Base-by-base conservation (phyloP, 2,113 vertebrate genomes). In the Carassius auratus region DNA sequence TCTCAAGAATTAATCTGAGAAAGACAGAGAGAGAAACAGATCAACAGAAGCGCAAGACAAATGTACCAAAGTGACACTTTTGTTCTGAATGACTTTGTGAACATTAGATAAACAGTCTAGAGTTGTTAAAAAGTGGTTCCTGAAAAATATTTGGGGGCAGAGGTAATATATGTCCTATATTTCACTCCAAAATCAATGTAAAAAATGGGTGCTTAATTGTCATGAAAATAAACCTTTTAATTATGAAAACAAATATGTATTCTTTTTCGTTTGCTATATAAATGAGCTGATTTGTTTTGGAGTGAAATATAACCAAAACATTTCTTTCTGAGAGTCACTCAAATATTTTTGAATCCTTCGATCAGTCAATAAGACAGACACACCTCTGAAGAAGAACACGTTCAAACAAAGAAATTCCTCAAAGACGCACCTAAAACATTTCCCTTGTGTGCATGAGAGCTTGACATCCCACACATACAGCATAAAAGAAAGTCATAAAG, bases 1-100 rank as follows among this genome's bases (percentile, higher is more conserved):
- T 97, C 92, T 98, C 96, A 89, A 99, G 92, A 87, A 99, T 99
- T 89, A 97, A 92, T 94, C 98, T 99, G 89, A 78, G 89, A 94
- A 38, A 88, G 90, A 75, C 4, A 83, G 26, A 84, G 45, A 75
- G 83, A 38, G 8, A 90, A 8, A 88, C 1, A 52, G 4, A 76
- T 42, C 30, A 21, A 76, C 10, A 77, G 17, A 77, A 23, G 45
- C 0, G 3, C 6, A 17, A 38, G 33, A 19, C 66, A 38, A 21
- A 45, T 7, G 38, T 42, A 42, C 38, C 38, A 42, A 42, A 42
- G n/a, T n/a, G 2, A 42, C 33, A 69, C 10, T 38, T 48, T 74
- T 74, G 1, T 23, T 45, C 9, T n/a, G 36, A 74, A 74, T 7
- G 38, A 33, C 33, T 38, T 21, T 69, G 19, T 69, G 7, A 38